Evolutionary conservation across 2,888 invertebrate species (phyloP).

Genomic region (Imbricaverruca yamaguchii): DNA sequence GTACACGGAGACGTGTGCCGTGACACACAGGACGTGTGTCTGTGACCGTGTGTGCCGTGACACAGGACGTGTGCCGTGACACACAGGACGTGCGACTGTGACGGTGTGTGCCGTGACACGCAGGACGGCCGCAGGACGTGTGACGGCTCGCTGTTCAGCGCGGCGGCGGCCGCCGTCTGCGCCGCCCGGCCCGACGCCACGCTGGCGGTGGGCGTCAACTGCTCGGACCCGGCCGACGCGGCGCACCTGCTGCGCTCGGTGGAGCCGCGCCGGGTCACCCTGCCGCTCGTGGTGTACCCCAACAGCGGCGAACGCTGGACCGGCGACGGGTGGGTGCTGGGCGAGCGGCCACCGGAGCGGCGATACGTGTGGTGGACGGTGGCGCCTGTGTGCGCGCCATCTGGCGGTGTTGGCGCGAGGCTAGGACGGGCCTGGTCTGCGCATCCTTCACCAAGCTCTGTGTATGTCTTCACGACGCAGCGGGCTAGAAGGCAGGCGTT

Average conservation of each 20-base stretch:
- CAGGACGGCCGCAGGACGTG: slow-evolving; percentile 59
- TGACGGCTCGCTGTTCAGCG: slow-evolving; percentile 70
- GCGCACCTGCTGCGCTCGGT: slow-evolving; percentile 41
- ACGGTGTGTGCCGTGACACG: slow-evolving; percentile 30
- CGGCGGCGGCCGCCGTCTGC: slow-evolving; percentile 61
- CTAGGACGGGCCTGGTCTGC: too few species aligned
- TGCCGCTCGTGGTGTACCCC: slow-evolving; percentile 81
- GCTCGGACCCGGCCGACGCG: slow-evolving; percentile 63
- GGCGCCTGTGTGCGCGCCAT: too few species aligned
- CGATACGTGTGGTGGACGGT: too few species aligned
- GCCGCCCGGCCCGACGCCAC: slow-evolving; percentile 53
- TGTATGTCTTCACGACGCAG: too few species aligned
- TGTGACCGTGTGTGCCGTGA: too few species aligned
- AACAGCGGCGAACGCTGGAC: slow-evolving; percentile 83
- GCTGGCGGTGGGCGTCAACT: slow-evolving; percentile 83
- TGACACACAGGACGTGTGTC: too few species aligned
- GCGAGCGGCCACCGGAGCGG: too few species aligned
- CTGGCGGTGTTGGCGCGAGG: too few species aligned
- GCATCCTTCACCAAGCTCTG: too few species aligned
- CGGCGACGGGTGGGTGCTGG: slow-evolving; percentile 48
- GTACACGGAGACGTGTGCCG: too few species aligned
- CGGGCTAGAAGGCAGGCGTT: too few species aligned
- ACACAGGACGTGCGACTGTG: slow-evolving; percentile 21
- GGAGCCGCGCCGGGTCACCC: slow-evolving; percentile 38
- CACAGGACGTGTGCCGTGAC: slow-evolving; percentile 22